Percentiles rank a stretch among this genome's conserved stretches.
phyloP scores from a whole-genome alignment of 2,113 vertebrate species.

The Montifringilla adamsi region DNA sequence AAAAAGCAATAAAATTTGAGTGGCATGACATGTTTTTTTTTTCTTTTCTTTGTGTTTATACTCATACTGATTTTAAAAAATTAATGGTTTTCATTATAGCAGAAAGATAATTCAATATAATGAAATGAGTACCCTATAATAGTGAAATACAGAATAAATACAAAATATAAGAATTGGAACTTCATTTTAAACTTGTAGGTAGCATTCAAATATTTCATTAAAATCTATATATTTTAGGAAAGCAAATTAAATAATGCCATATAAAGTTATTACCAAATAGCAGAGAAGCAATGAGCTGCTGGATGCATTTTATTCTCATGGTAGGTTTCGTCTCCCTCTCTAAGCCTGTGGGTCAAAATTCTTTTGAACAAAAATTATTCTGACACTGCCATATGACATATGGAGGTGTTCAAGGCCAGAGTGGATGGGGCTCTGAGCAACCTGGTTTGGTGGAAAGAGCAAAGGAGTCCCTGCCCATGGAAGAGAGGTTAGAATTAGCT shows the following conservation, averaged over 20 bases:
- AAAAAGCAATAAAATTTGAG: slow-evolving; percentile 53
- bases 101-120: not conserved
- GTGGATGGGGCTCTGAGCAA: not conserved
- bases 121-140: slow-evolving; percentile 1
- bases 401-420: not conserved
- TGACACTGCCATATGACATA: not conserved
- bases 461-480: not conserved
- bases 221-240: not conserved
- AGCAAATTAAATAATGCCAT: not conserved
- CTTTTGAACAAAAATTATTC: not conserved
- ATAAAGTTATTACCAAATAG: not conserved
- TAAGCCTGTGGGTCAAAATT: not conserved
- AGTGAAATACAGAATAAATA: slow-evolving; percentile 9
- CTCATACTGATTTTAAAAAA: slow-evolving; percentile 7
- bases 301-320: not conserved
- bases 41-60: slow-evolving; percentile 34
- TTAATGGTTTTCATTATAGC: slow-evolving; percentile 32
- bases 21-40: not conserved
- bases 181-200: not conserved
- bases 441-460: not conserved
- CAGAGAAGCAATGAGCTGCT: not conserved
- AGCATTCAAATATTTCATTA: slow-evolving; percentile 12
- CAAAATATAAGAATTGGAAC: not conserved
- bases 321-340: not conserved
- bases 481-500: not conserved